Evolutionary conservation across 2,797 vertebrate species (phyloP).

Genomic region (Gymnocypris eckloni): DNA sequence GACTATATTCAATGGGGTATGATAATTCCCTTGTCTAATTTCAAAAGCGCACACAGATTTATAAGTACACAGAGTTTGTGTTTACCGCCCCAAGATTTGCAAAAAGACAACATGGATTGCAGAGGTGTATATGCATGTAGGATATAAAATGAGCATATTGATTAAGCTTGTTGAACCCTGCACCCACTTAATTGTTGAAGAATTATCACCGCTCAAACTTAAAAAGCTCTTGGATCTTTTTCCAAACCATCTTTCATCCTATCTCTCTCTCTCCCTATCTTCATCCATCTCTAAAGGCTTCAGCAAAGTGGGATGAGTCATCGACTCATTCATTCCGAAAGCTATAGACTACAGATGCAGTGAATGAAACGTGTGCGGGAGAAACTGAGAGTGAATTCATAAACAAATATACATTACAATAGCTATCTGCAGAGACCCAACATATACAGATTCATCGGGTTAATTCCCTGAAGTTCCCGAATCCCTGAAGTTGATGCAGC

Average conservation of each 20-base stretch:
- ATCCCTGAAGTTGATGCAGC: no score
- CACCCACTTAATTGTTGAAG: slow-evolving; percentile 13
- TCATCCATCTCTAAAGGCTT: slow-evolving; percentile 54
- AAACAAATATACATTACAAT: neutral
- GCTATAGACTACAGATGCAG: slow-evolving; percentile 67
- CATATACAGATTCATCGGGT: neutral
- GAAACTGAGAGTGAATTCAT: slow-evolving; percentile 43
- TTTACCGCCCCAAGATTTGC: slow-evolving; percentile 13
- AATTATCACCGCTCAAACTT: slow-evolving; percentile 42
- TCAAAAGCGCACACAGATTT: slow-evolving; percentile 41
- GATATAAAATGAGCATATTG: neutral
- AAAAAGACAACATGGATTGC: slow-evolving; percentile 25
- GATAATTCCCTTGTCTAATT: slow-evolving; percentile 49
- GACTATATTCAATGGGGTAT: slow-evolving; percentile 48
- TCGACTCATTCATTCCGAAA: slow-evolving; percentile 71
- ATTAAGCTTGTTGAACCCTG: slow-evolving; percentile 23
- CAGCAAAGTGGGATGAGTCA: slow-evolving; percentile 72
- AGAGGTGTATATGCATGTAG: neutral
- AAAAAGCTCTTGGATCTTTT: slow-evolving; percentile 41
- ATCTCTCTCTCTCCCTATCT: slow-evolving; percentile 17
- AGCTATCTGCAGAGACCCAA: slow-evolving; percentile 1
- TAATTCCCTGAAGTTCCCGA: no score
- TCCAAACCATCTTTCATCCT: slow-evolving; percentile 33
- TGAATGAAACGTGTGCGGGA: slow-evolving; percentile 68
- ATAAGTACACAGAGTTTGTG: neutral